Evolutionary conservation across 2,113 vertebrate species (phyloP).

Genomic region (Pavo muticus): DNA sequence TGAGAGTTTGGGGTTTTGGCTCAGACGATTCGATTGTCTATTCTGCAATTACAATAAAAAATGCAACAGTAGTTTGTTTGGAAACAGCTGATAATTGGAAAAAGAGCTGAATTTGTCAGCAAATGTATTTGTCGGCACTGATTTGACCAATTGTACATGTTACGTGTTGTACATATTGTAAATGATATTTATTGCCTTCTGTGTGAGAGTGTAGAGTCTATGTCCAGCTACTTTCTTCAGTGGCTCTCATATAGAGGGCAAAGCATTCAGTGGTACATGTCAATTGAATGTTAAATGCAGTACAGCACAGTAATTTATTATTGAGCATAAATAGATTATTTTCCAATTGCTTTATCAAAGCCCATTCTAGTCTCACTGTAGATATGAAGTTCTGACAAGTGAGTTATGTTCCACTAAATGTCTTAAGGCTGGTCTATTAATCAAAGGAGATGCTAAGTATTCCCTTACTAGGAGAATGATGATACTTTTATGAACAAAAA

Average conservation of each 20-base stretch:
- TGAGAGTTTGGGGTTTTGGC: constrained; percentile 34
- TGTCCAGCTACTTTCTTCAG: background rate
- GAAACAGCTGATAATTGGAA: constrained; percentile 62
- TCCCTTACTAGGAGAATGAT: background rate
- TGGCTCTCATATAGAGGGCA: background rate
- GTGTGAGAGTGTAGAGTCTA: background rate
- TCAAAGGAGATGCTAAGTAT: background rate
- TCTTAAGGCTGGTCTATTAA: background rate
- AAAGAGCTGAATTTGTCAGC: constrained; percentile 42
- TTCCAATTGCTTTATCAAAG: constrained; percentile 43
- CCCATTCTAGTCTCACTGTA: background rate
- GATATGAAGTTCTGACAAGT: background rate
- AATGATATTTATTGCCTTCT: constrained; percentile 36
- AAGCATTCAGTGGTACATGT: background rate
- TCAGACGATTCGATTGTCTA: constrained; percentile 38
- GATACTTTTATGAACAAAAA: background rate
- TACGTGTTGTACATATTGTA: constrained; percentile 52
- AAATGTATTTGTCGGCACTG: constrained; percentile 37
- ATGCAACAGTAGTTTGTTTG: constrained; percentile 46
- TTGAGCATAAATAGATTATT: background rate
- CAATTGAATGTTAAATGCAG: constrained; percentile 6
- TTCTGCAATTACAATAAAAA: constrained; percentile 41
- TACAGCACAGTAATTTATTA: constrained; percentile 30
- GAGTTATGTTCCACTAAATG: background rate
- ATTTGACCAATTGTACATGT: constrained; percentile 23